Conservation (phyloP, 2,113 vertebrate species). For the Tauraco erythrolophus region DNA sequence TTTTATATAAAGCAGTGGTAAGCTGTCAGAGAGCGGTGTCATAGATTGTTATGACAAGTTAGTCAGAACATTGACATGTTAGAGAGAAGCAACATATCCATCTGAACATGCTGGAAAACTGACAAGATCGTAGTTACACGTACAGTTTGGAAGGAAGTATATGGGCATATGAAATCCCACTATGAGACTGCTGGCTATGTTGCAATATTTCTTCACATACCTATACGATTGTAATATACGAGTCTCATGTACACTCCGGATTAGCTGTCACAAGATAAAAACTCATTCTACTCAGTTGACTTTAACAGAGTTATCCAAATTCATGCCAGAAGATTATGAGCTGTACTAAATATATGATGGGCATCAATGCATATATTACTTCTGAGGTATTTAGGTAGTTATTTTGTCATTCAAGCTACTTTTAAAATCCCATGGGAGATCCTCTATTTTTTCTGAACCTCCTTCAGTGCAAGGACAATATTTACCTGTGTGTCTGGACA, state of each 20-base stretch:
- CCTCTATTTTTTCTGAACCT: neutral
- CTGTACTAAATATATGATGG: neutral
- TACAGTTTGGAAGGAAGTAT: neutral
- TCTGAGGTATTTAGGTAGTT: neutral
- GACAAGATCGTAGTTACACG: accelerated
- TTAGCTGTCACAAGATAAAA: neutral
- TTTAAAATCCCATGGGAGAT: neutral
- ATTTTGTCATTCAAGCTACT: neutral
- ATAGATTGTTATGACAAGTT: neutral
- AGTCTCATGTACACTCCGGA: neutral
- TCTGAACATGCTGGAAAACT: neutral
- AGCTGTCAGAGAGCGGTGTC: neutral
- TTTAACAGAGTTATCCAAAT: neutral
- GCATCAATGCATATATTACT: neutral
- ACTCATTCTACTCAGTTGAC: neutral
- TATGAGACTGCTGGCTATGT: neutral
- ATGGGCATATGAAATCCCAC: neutral
- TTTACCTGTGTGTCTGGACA: neutral
- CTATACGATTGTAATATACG: accelerated
- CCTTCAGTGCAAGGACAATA: neutral
- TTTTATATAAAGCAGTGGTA: neutral
- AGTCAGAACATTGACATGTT: neutral
- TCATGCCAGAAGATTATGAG: neutral
- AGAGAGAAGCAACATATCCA: neutral
- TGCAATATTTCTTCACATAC: neutral